phyloP scores from a whole-genome alignment of 2,113 vertebrate species.

The Emydura subglobosa region DNA sequence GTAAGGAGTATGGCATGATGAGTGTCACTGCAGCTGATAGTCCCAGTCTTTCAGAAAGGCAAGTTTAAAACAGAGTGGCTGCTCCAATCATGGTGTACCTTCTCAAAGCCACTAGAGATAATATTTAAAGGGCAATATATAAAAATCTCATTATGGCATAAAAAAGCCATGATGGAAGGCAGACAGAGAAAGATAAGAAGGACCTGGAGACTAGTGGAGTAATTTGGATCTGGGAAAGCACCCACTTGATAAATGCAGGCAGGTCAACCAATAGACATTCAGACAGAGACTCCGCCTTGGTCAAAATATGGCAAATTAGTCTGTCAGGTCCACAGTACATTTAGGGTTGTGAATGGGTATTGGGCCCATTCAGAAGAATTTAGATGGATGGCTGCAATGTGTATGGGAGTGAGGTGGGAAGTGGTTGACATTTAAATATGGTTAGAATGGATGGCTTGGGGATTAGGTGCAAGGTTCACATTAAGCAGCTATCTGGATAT shows the following conservation, averaged over 20 bases:
- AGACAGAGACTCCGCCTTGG: too few relatives aligned
- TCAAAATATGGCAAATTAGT: not conserved
- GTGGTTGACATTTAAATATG: not conserved
- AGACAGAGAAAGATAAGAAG: not conserved
- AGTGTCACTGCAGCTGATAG: not conserved
- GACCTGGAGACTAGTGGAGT: not conserved
- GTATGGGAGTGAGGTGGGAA: not conserved
- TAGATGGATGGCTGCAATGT: not conserved
- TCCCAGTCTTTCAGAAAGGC: not conserved
- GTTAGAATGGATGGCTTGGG: not conserved
- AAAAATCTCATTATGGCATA: not conserved
- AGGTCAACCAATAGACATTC: too few relatives aligned
- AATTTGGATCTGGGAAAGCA: not conserved
- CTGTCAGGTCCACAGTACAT: not conserved
- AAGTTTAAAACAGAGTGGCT: not conserved
- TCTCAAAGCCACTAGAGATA: not conserved
- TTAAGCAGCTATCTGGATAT: not conserved
- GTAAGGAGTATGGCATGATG: not conserved
- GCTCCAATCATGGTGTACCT: fast-evolving
- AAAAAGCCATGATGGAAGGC: not conserved
- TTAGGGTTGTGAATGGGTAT: not conserved
- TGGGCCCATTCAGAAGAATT: not conserved
- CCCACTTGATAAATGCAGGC: too few relatives aligned
- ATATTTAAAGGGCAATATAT: not conserved
- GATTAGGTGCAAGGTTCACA: not conserved